Base-by-base conservation (phyloP, 2,797 vertebrate species). In the Paguma larvata region DNA sequence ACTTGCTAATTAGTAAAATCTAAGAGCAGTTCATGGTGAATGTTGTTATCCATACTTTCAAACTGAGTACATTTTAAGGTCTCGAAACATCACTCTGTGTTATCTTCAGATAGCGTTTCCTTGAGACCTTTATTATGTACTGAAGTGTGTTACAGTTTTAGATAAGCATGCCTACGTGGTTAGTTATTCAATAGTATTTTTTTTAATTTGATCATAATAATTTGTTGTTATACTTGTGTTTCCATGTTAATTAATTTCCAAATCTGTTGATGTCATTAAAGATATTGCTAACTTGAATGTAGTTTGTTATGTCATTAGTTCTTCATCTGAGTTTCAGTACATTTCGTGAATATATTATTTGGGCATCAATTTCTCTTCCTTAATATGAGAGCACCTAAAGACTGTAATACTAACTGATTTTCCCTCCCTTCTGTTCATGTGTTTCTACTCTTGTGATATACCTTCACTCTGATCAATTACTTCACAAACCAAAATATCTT, bases 1-100 rank as follows among this genome's bases (percentile, higher is more conserved):
- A 88, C 59, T 89, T 44, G 38, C 78, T 96, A 97, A 97, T 96
- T 96, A 96, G 85, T 92, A 82, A 96, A 87, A 90, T 97, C n/a
- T 72, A 84, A 89, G 46, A 84, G 72, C 48, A 56, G 16, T 34
- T 77, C 30, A 12, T n/a, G 68, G 75, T 59, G 65, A 92, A 91
- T 25, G 0, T 78, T 63, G 34, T 59, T 90, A 80, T 89, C 67
- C n/a, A 41, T 65, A 90, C 48, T 94, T 96, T 82, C 68, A 88
- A 94, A 80, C 9, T 65, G 44, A 80, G 30, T 86, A 32, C 21
- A n/a, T 75, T 93, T 91, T 63, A 83, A 87, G n/a, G 38, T 23
- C 25, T 73, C 68, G 30, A 89, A 85, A 59, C 27, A 21, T 78
- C 21, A 38, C 27, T 67, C 30, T 83, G 48, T 70, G 18, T 73